Conservation (phyloP, 2,113 vertebrate genomes). For the Ameiurus melas region DNA sequence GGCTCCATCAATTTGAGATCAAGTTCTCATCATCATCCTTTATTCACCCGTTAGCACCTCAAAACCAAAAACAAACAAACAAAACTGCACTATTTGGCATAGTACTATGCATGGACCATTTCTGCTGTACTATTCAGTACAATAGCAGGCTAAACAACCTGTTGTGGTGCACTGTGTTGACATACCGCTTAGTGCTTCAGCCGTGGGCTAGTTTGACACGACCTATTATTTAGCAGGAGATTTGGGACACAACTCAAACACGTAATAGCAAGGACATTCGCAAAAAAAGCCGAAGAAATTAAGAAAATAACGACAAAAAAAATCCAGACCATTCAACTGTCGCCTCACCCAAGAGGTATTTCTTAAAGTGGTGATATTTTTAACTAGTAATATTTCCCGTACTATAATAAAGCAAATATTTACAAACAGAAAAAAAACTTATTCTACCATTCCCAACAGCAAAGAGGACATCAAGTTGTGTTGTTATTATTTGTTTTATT, state of each 20-base stretch:
- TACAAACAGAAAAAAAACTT: slow-evolving; percentile 39
- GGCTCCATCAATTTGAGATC: not conserved
- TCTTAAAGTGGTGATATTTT: not conserved
- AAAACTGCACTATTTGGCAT: not conserved
- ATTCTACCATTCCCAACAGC: slow-evolving; percentile 38
- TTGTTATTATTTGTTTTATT: not conserved
- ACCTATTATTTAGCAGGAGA: not conserved
- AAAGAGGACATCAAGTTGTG: slow-evolving; percentile 1
- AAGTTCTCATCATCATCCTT: not conserved
- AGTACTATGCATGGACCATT: not conserved
- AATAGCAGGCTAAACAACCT: slow-evolving; percentile 2
- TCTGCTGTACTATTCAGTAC: not conserved
- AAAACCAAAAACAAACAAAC: not conserved
- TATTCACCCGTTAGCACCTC: not conserved
- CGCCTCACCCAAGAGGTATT: not conserved
- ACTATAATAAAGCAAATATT: slow-evolving; percentile 48
- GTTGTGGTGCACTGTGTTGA: not conserved
- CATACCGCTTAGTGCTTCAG: not conserved
- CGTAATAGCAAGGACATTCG: no score
- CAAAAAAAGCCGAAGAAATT: not conserved
- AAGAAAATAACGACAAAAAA: not conserved
- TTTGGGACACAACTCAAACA: not conserved
- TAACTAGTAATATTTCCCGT: not conserved
- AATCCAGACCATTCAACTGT: not conserved
- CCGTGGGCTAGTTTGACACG: not conserved